Percentiles rank a stretch among this genome's conserved stretches.
Conservation (phyloP, 2,113 vertebrate species). For the Scartelaos histophorus region DNA sequence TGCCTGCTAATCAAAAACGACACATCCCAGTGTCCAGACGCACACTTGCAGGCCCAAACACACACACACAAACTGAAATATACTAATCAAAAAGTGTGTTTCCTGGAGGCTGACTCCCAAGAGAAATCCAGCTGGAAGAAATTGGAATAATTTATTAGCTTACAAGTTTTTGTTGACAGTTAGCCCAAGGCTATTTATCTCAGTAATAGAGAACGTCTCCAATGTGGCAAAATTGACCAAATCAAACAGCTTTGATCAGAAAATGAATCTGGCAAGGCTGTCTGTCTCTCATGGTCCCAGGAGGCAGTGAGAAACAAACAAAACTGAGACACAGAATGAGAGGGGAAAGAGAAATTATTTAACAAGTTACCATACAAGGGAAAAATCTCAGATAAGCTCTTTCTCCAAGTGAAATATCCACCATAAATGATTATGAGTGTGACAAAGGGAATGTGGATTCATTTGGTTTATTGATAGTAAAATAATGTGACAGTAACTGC, state of each 20-base stretch:
- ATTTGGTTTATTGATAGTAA: conserved; percentile 45
- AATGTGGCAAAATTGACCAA: conserved; percentile 99
- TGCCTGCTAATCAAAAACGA: conserved; percentile 96
- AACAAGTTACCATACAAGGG: conserved; percentile 87
- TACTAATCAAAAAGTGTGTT: conserved; percentile 99
- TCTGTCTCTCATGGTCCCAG: conserved; percentile 90
- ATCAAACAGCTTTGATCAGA: conserved; percentile 99
- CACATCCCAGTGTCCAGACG: conserved; percentile 96
- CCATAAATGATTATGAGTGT: conserved; percentile 74
- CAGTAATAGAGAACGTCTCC: conserved; percentile 99
- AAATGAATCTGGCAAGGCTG: conserved; percentile 99
- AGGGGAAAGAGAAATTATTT: conserved; percentile 66
- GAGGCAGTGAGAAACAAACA: conserved; percentile 96
- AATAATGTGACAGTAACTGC: conserved; percentile 59
- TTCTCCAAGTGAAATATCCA: conserved; percentile 69
- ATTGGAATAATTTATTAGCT: conserved; percentile 99
- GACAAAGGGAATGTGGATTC: conserved; percentile 41
- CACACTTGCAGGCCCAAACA: conserved; percentile 42
- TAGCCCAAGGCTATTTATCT: conserved; percentile 99
- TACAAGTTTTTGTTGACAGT: conserved; percentile 99
- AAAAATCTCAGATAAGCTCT: conserved; percentile 45
- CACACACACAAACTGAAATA: conserved; percentile 84
- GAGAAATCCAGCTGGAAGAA: conserved; percentile 97
- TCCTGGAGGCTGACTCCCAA: conserved; percentile 95
- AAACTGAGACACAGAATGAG: conserved; percentile 66